phyloP scores from a whole-genome alignment of 2,888 invertebrate species.

The Volucella inflata region DNA sequence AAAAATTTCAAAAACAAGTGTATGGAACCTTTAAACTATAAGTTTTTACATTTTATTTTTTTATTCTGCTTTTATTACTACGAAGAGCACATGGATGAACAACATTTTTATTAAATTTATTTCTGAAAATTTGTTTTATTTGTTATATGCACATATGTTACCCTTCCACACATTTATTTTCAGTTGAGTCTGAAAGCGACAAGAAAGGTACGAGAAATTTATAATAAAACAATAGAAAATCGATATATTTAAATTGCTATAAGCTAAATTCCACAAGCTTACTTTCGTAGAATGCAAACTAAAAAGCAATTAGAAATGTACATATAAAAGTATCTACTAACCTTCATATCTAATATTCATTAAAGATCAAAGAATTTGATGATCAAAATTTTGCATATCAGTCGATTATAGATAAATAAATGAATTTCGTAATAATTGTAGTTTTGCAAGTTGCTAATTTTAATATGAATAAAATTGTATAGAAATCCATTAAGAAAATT shows the following conservation, averaged over 20 bases:
- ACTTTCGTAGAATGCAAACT: conserved; percentile 43
- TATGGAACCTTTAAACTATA: conserved; percentile 15
- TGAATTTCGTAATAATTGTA: too few relatives aligned
- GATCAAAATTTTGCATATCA: too few relatives aligned
- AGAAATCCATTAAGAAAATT: too few relatives aligned
- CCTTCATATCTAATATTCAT: too few relatives aligned
- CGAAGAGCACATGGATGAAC: background rate
- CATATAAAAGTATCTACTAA: background rate
- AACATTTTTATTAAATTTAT: background rate
- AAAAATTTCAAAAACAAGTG: background rate
- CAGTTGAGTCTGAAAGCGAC: conserved; percentile 73
- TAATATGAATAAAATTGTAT: too few relatives aligned
- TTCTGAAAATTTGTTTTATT: conserved; percentile 16
- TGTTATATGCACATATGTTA: conserved; percentile 31
- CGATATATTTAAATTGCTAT: conserved; percentile 31
- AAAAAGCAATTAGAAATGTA: background rate
- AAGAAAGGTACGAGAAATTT: conserved; percentile 66
- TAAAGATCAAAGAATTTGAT: too few relatives aligned
- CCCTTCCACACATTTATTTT: conserved; percentile 56
- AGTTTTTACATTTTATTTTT: background rate
- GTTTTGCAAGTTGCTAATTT: too few relatives aligned
- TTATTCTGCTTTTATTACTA: background rate
- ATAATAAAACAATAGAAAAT: conserved; percentile 3
- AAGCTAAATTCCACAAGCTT: conserved; percentile 48
- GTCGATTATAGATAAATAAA: too few relatives aligned